These are phyloP conservation scores for Tetropium fuscum DNA, from an alignment of 2,888 invertebrate genomes.

Conservation along the genomic window DNA sequence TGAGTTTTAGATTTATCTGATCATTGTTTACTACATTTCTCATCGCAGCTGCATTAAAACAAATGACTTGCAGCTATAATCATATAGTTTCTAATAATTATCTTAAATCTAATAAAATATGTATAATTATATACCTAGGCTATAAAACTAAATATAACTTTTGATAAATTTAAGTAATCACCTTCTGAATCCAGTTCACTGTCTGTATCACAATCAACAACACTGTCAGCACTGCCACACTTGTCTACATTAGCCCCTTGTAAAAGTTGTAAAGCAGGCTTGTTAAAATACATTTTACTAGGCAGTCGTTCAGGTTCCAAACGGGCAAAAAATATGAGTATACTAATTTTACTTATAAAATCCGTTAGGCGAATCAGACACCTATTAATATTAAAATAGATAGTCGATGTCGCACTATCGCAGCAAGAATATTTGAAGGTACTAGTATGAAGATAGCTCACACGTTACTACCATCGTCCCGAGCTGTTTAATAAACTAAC, in stretches of 20 bases:
- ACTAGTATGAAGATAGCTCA: constrained; percentile 1
- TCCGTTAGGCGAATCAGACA: constrained; percentile 6
- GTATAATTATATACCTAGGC: too few relatives aligned
- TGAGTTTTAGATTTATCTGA: too few relatives aligned
- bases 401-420: constrained; percentile 10
- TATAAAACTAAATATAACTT: not conserved
- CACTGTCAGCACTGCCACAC: not conserved
- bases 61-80: too few relatives aligned
- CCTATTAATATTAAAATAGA: constrained; percentile 12
- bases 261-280: not conserved
- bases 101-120: too few relatives aligned
- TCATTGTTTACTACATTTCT: too few relatives aligned
- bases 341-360: not conserved
- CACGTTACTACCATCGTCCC: not conserved
- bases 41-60: too few relatives aligned
- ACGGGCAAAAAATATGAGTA: too few relatives aligned
- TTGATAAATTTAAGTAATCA: not conserved
- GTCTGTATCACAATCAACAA: not conserved
- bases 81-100: too few relatives aligned
- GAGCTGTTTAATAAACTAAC: constrained; percentile 1
- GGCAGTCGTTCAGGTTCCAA: too few relatives aligned
- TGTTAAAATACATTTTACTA: constrained; percentile 15
- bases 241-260: too few relatives aligned
- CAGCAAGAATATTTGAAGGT: constrained; percentile 3
- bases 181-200: constrained; percentile 8